Evolutionary conservation across 2,113 vertebrate species (phyloP), one percentile per base, ranked within the genome.

Genomic region (Cinclus cinclus): DNA sequence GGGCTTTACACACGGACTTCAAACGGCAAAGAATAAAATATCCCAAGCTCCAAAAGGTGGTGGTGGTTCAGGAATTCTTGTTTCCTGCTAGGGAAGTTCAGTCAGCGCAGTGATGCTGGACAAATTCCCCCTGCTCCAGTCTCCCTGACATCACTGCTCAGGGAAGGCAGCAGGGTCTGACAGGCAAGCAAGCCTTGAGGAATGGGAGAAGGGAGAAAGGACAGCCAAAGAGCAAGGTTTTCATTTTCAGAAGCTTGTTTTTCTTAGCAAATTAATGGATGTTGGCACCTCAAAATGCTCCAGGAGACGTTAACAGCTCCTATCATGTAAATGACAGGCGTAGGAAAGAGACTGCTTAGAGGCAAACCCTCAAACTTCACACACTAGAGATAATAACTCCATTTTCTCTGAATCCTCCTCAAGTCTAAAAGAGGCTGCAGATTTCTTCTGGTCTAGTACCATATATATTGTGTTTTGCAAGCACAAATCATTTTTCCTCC

Each of bases 271-370:
- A 92, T 75, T 52, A 81, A 92, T 88, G 42, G 42, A 59, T 27
- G 25, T 7, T 94, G 59, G 71, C 92, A 67, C 41, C 68, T 81
- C 76, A 39, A 27, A 87, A 55, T 2, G 7, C 87, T 95, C 60
- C 77, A 71, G 73, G 76, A 96, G 73, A 59, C 12, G 62, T 91
- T 92, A 82, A 94, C 92, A 92, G 69, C 44, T 94, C 60, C 60
- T 59, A 39, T 68, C 77, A 9, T 0, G 0, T 13, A 63, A 87
- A 41, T 33, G 88, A 86, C 92, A 81, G 47, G 59, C 60, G 5
- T 0, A 60, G 85, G 55, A 55, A 69, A 41, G 55, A 65, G 64
- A 58, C 1, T 80, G 83, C 83, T 88, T 30, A 75, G 71, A 89
- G 87, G 47, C 59, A 68, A 25, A 70, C 22, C 17, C 87, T 60